Evolutionary conservation across 2,888 invertebrate species (phyloP), one percentile per base, ranked within the genome.

Genomic region (Chesias legatella): DNA sequence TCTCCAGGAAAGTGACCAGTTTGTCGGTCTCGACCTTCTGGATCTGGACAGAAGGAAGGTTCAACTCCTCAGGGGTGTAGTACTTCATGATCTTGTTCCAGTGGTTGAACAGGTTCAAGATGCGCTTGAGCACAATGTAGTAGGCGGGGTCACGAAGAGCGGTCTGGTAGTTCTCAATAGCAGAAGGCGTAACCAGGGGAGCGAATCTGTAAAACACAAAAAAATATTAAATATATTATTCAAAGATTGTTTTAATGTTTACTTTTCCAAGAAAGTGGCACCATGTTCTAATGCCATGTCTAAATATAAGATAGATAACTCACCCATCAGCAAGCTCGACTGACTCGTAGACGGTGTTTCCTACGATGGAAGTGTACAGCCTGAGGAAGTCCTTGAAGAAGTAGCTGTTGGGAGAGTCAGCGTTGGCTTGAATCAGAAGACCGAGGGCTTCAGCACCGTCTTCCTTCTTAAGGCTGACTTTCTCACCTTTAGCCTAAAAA

Each of bases 71-170:
- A 42, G 78, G 82, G 34, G 89, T 91, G 88, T 95, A 94, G 0
- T 78, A 66, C 31, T 90, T 89, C 17, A 93, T 77, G 33, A 89
- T 73, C 49, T 88, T 62, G 56, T 91, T 90, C 89, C 91, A 93
- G 47, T 79, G 67, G 33, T 83, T 75, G 89, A 92, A 92, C 35
- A 92, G 74, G 30, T 82, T 70, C 40, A 83, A 30, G 13, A 93
- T 84, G 48, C 90, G 90, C 66, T 92, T 91, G 86, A 83, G 89
- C 41, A 93, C 85, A 67, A 90, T 90, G 79, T 91, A 94, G 88
- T 92, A 93, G 24, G 90, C 91, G 7, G 94, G 93, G 60, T 94
- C 94, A 34, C 92, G 90, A 10, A 92, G 77, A 6, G 90, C 79
- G 7, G 93, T 92, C 63, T 92, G 91, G 59, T 89, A 90, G 56